Percentiles rank a stretch among this genome's conserved stretches.
These are phyloP conservation scores for Ecdyonurus torrentis DNA, from an alignment of 2,888 invertebrate species.

Conservation along the genomic window DNA sequence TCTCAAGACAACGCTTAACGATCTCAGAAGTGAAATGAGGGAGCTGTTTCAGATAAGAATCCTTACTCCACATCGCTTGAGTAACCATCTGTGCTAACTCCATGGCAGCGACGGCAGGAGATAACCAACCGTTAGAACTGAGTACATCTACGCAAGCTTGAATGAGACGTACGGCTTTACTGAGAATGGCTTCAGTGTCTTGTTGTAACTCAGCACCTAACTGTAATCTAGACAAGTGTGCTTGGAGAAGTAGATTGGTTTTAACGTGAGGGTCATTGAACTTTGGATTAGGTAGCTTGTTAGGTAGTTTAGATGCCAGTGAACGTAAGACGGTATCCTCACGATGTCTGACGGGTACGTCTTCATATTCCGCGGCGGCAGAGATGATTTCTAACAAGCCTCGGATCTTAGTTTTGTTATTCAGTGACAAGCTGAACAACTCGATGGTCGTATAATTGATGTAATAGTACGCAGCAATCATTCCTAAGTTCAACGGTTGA, in stretches of 20 bases:
- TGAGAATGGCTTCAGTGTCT: conserved; percentile 81
- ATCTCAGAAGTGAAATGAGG: conserved; percentile 87
- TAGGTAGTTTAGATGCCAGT: conserved; percentile 38
- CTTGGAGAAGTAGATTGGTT: conserved; percentile 87
- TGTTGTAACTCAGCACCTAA: conserved; percentile 92
- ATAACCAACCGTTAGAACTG: conserved; percentile 93
- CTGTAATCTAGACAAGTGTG: conserved; percentile 86
- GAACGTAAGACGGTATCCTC: conserved; percentile 75
- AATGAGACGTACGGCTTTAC: conserved; percentile 69
- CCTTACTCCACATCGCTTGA: conserved; percentile 99
- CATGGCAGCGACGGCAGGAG: conserved; percentile 98
- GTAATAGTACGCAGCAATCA: conserved; percentile 99
- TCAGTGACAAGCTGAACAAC: conserved; percentile 90
- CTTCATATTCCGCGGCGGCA: conserved; percentile 92
- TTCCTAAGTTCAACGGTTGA: conserved; percentile 90
- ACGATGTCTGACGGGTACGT: conserved; percentile 83
- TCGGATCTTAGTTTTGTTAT: conserved; percentile 92
- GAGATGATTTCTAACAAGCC: conserved; percentile 96
- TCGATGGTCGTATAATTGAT: conserved; percentile 99
- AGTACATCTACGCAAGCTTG: conserved; percentile 89
- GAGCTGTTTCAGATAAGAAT: conserved; percentile 90
- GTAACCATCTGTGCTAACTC: conserved; percentile 99
- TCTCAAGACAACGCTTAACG: conserved; percentile 79
- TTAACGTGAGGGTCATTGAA: conserved; percentile 96
- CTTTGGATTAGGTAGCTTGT: conserved; percentile 48